Evolutionary conservation across 2,113 vertebrate genomes (phyloP).

Genomic region (Osmerus eperlanus): DNA sequence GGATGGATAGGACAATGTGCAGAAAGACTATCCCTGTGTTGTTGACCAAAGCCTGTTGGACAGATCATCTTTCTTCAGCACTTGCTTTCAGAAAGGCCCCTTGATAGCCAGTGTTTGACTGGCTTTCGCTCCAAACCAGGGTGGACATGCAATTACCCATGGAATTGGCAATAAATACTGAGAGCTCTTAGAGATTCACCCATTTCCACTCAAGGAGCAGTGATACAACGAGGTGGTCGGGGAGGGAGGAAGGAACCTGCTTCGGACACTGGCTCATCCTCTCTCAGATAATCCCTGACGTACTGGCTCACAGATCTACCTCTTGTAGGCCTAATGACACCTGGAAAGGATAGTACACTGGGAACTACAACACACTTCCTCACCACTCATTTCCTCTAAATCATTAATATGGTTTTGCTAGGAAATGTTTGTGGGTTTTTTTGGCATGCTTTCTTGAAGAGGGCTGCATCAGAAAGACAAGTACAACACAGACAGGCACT

Average conservation of each 20-base stretch:
- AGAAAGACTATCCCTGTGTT: neutral
- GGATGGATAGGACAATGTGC: neutral
- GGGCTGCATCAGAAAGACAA: conserved; percentile 39
- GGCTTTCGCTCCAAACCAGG: conserved; percentile 39
- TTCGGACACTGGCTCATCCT: neutral
- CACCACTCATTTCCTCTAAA: conserved; percentile 45
- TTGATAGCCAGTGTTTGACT: conserved; percentile 26
- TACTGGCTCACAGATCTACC: neutral
- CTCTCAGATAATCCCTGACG: neutral
- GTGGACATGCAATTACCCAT: conserved; percentile 48
- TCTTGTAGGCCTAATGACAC: conserved; percentile 1
- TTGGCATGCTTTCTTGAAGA: conserved; percentile 47
- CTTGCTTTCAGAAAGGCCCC: conserved; percentile 29
- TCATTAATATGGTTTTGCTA: conserved; percentile 51
- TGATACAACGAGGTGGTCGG: conserved; percentile 18
- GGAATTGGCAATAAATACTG: conserved; percentile 43
- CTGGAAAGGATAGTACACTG: conserved; percentile 32
- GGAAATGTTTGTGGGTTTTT: conserved; percentile 44
- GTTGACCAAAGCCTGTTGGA: neutral
- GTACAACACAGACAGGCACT: conserved; percentile 42
- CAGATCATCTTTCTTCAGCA: conserved; percentile 20
- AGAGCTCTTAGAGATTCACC: conserved; percentile 19
- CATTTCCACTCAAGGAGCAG: conserved; percentile 24
- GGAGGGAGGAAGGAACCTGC: neutral
- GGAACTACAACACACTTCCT: conserved; percentile 23